Evolutionary conservation across 1,140 invertebrate species (phyloP).

Genomic region (Drepana arcuata): DNA sequence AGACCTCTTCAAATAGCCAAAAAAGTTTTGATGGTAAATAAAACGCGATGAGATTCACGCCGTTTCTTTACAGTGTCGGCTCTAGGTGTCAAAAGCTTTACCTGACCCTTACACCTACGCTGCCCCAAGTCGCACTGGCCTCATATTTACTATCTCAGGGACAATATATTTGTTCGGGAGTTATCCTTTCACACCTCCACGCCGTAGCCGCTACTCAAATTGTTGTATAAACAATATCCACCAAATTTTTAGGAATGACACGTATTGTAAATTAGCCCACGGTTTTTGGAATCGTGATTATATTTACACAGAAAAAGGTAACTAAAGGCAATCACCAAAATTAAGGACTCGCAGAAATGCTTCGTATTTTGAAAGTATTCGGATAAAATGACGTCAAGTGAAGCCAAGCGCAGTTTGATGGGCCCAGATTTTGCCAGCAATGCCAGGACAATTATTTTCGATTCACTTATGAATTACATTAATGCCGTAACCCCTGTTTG

Average conservation of each 20-base stretch:
- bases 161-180: constrained; percentile 53
- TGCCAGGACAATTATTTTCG: constrained; percentile 17
- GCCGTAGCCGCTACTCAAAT: constrained; percentile 54
- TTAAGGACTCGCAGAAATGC: too few species aligned
- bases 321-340: neutral
- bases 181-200: constrained; percentile 59
- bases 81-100: constrained; percentile 70
- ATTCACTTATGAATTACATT: constrained; percentile 41
- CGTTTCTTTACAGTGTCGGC: constrained; percentile 24
- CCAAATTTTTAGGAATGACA: constrained; percentile 33
- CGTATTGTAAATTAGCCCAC: constrained; percentile 14
- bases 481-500: constrained; percentile 48
- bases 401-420: constrained; percentile 1
- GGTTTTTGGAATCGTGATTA: constrained; percentile 6
- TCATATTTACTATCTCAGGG: constrained; percentile 54
- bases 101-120: constrained; percentile 61
- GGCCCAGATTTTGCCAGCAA: constrained; percentile 1
- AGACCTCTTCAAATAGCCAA: constrained; percentile 37
- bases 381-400: constrained; percentile 3
- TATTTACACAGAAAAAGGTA: constrained; percentile 2
- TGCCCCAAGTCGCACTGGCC: constrained; percentile 30
- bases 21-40: constrained; percentile 50
- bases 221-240: constrained; percentile 45
- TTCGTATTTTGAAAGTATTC: too few species aligned
- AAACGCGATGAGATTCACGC: constrained; percentile 58